Evolutionary conservation across 2,888 invertebrate species (phyloP).

Genomic region (Diploptera punctata): DNA sequence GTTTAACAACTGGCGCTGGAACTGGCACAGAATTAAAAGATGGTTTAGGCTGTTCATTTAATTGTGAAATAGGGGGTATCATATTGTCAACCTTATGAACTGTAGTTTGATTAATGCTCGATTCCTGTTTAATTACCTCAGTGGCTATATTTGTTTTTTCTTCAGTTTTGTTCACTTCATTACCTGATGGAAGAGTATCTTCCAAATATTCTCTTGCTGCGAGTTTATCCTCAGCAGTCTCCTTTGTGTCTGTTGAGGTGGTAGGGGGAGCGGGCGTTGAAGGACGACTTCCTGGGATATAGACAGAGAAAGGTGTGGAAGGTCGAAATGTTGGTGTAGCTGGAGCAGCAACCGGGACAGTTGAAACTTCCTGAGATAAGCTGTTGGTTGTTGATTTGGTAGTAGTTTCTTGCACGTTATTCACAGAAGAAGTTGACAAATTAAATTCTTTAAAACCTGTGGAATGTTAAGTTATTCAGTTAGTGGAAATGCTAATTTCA

Average conservation of each 20-base stretch:
- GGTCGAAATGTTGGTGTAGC: slow-evolving; percentile 30
- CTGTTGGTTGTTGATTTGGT: slow-evolving; percentile 36
- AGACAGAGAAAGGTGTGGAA: slow-evolving; percentile 34
- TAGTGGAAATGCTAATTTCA: background rate
- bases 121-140: background rate
- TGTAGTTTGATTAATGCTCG: background rate
- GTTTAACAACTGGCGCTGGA: background rate
- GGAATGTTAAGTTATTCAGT: slow-evolving; percentile 29
- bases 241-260: background rate
- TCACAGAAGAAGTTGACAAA: slow-evolving; percentile 23
- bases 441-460: slow-evolving; percentile 43
- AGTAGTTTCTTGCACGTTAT: slow-evolving; percentile 21
- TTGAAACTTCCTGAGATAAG: slow-evolving; percentile 33
- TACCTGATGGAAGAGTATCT: background rate
- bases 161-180: background rate
- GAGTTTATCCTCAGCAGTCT: background rate
- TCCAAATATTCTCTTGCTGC: background rate
- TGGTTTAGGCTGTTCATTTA: background rate
- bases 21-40: background rate
- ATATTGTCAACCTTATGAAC: no score
- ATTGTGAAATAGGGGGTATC: no score
- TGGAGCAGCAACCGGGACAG: slow-evolving; percentile 11
- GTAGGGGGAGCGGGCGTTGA: slow-evolving; percentile 15
- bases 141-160: background rate
- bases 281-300: slow-evolving; percentile 17